Evolutionary conservation across 2,113 vertebrate genomes (phyloP), one percentile per base, ranked within the genome.

Genomic region (Labrus mixtus): DNA sequence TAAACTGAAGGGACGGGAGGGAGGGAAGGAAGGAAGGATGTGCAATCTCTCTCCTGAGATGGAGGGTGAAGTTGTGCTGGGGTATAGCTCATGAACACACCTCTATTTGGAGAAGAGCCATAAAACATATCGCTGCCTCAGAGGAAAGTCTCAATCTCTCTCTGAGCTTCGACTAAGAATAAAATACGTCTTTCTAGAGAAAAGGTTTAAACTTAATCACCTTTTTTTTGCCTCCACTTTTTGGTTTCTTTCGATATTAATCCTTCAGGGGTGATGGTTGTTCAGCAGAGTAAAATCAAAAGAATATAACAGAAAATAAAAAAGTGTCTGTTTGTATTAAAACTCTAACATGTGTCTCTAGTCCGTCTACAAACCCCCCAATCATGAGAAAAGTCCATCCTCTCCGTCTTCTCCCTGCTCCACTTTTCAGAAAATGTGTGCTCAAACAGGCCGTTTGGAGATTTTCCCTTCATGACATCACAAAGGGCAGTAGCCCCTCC

Each of bases 1-100:
- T 82, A 91, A 75, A 79, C 46, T 41, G 63, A 71, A 73, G 71
- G 82, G 68, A 72, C 29, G 8, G 20, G 36, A 20, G 29, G 48
- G 10, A 53, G 63, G 66, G 43, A 58, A 20, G 48, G 25, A 46
- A 46, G 43, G 51, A 23, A 36, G 58, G 57, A 65, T 16, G 16
- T 8, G 41, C 16, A 11, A 12, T 12, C 58, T 36, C 25, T 50
- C 59, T 63, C 10, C 62, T 9, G 66, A 22, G 63, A 73, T 46
- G 45, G 69, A 85, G 56, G 41, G 25, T 65, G 66, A 57, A 59
- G 43, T 19, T 19, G 54, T 62, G 71, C 29, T 13, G 68, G 46
- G 74, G 80, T 29, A 9, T 29, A 7, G 68, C 19, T 62, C 11
- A 43, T 64, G 56, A 79, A 63, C 39, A 48, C 22, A 3, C 57